Base-by-base conservation (phyloP, 2,797 vertebrate species). In the Dicrostonyx torquatus region DNA sequence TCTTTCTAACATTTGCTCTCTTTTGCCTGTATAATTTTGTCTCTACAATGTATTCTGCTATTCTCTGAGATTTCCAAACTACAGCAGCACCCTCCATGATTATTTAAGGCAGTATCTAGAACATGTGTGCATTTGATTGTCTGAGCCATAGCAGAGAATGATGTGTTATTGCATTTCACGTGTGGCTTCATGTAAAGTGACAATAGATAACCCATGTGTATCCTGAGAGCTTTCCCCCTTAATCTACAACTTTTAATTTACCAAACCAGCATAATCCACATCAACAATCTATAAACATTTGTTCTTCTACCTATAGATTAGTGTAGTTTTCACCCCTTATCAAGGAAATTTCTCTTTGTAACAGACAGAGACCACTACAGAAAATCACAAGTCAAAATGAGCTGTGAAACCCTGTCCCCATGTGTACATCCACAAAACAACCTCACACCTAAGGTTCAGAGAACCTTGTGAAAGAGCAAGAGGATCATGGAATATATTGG, bases 21-120 rank as follows among this genome's bases (percentile, higher is more conserved):
- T 77, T 26, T 91, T 72, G 89, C 37, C 6, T 29, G 50, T 18
- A 89, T 15, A 66, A 40, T 80, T 72, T 83, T 79, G 53, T 87
- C 92, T 60, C 37, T 73, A 45, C 43, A 76, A 76, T 40, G 20
- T 87, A 68, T 68, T 84, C 31, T 50, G 31, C 18, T 15, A 90
- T 75, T 93, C 9, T 87, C 53, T 76, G 31, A 62, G 14, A 88
- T 88, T 94, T 92, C 34, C 43, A 95, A 95, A 96, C 72, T 43
- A 73, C 82, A 62, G 83, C 60, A 66, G 76, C 18, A 5, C 43
- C 2, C 11, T 0, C 1, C 5, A 9, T 9, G n/a, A 80, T 14
- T 53, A 72, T 40, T 55, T 86, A 86, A 50, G 45, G 18, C n/a
- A 29, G 60, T 66, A 1, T 24, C n/a, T 73, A 86, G 8, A 53